Percentiles rank a stretch among this genome's conserved stretches.
These are phyloP conservation scores for Biston betularia DNA, from an alignment of 2,888 invertebrate genomes.

Conservation along the genomic window DNA sequence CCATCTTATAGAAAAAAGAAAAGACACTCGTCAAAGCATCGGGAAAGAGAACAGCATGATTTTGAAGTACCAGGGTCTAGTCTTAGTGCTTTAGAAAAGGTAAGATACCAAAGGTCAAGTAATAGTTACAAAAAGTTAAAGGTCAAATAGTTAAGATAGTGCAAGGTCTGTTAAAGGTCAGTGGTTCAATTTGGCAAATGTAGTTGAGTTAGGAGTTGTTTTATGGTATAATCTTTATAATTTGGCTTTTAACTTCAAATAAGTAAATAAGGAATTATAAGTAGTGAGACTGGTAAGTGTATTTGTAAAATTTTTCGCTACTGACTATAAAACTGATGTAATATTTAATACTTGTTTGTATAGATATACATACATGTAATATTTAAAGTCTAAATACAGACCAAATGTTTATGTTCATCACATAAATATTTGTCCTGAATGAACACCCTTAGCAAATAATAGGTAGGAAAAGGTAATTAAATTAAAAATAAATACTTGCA, in stretches of 20 bases:
- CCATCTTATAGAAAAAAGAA: slow-evolving; percentile 82
- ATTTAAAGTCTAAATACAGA: too few relatives aligned
- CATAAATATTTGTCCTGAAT: too few relatives aligned
- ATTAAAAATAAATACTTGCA: slow-evolving; percentile 38
- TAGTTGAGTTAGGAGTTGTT: neutral
- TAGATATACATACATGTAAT: too few relatives aligned
- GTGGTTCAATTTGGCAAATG: slow-evolving; percentile 12
- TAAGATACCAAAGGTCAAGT: slow-evolving; percentile 45
- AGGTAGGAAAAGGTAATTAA: too few relatives aligned
- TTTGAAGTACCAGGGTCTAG: slow-evolving; percentile 83
- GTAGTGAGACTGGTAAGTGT: too few relatives aligned
- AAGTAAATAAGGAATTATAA: too few relatives aligned
- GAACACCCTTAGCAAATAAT: too few relatives aligned
- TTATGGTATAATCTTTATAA: neutral
- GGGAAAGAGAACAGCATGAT: slow-evolving; percentile 79
- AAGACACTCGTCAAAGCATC: slow-evolving; percentile 76
- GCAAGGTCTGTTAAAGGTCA: slow-evolving; percentile 26
- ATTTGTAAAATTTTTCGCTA: too few relatives aligned
- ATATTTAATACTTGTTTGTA: too few relatives aligned
- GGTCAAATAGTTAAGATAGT: slow-evolving; percentile 18
- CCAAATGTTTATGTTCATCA: too few relatives aligned
- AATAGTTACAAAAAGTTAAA: slow-evolving; percentile 10
- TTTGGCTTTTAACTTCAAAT: too few relatives aligned
- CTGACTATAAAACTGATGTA: too few relatives aligned
- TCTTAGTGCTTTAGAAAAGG: slow-evolving; percentile 82